A percentile compares a stretch with the other conserved stretches of the same genome.
Conservation (phyloP, 2,797 vertebrate species). For the Triplophysa bombifrons region DNA sequence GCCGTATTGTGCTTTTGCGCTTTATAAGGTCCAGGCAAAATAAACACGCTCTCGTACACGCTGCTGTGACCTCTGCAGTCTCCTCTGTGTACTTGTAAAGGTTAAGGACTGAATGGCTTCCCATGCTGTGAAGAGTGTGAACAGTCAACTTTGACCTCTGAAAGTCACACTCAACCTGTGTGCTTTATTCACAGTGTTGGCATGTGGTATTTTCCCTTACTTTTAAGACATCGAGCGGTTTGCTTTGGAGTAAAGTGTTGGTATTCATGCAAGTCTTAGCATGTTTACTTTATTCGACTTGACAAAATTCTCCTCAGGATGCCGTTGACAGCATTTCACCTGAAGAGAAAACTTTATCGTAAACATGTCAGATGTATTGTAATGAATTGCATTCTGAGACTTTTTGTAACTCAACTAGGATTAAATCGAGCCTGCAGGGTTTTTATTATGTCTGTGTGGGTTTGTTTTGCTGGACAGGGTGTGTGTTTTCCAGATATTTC, state of each 20-base stretch:
- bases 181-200: constrained; percentile 1
- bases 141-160: constrained; percentile 24
- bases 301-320: not conserved
- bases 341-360: not conserved
- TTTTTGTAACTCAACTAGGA: not conserved
- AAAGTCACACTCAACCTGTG: not conserved
- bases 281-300: not conserved
- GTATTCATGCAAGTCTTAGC: not conserved
- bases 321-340: not conserved
- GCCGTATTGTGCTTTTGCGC: not conserved
- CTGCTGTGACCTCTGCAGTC: constrained; percentile 5
- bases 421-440: constrained; percentile 3
- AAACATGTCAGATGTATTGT: not conserved
- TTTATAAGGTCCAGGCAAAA: not conserved
- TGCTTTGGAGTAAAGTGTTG: not conserved
- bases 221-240: not conserved
- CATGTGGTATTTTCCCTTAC: not conserved
- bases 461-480: constrained; percentile 8
- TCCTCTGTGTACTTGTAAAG: not conserved
- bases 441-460: not conserved
- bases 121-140: constrained; percentile 13
- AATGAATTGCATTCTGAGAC: constrained; percentile 4
- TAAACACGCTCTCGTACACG: not conserved
- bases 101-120: not conserved
- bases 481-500: constrained; percentile 8